Base-by-base conservation (phyloP, 2,888 invertebrate species). In the Seira musarum region DNA sequence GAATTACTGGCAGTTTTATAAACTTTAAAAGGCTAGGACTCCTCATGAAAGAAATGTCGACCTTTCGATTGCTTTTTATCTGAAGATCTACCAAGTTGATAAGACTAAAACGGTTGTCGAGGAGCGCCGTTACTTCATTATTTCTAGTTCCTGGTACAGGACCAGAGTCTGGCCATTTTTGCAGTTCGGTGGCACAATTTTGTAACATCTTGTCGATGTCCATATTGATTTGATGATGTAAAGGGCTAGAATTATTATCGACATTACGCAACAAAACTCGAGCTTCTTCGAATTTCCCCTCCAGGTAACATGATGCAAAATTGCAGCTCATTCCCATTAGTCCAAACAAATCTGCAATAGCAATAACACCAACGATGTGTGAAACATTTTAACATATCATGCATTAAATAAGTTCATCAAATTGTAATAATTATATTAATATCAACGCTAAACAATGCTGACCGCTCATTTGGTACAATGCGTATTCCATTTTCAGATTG, bases 261-360 rank as follows among this genome's bases (percentile, higher is more conserved):
- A 30, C 19, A 49, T 60, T 19, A 15, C 19, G 3, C 3, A 70
- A 46, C 8, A 71, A 2, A 6, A 66, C 53, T 22, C 80, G 17
- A n/a, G 84, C 83, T 19, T 85, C 81, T 75, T 86, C 84, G 63
- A 81, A 86, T 46, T 80, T 77, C 22, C 83, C 84, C 46, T 83
- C 72, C 13, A 85, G 5, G 57, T 83, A 86, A 40, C 72, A 66
- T 24, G 68, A 78, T 0, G 77, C 82, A 3, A 79, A 79, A 13
- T 75, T 6, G 25, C 83, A 82, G 17, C 72, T 72, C 76, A 82
- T 73, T 63, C 80, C 82, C 30, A 74, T 77, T n/a, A 82, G 25
- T 15, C 73, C 73, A 15, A 70, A 49, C 10, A 24, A 35, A 17
- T 82, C 77, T 77, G 46, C 25, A 61, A 13, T 35, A 63, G 3